Percentiles rank a stretch among this genome's conserved stretches.
Evolutionary conservation across 2,113 vertebrate genomes (phyloP).

Genomic region (Orthonyx spaldingii): DNA sequence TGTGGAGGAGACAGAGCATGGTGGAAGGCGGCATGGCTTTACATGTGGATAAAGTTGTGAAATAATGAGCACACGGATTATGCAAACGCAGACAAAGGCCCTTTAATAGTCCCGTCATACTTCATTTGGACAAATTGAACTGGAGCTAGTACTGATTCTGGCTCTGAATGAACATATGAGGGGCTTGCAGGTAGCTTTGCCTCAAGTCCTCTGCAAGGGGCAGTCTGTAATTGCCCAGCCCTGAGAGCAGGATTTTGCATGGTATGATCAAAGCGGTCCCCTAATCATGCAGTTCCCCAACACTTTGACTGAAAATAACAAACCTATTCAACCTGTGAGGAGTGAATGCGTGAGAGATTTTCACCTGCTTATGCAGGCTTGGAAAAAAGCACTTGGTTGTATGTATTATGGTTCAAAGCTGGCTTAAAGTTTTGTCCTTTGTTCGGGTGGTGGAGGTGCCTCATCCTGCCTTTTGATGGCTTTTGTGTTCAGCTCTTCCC

Average conservation of each 20-base stretch:
- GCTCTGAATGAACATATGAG: not conserved
- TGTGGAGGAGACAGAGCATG: not conserved
- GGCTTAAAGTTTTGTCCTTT: constrained; percentile 16
- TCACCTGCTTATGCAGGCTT: constrained; percentile 42
- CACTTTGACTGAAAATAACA: constrained; percentile 25
- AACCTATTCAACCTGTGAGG: constrained; percentile 24
- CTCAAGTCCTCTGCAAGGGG: not conserved
- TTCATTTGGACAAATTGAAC: not conserved
- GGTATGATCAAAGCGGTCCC: constrained; percentile 26
- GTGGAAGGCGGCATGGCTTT: not conserved
- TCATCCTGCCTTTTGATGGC: constrained; percentile 31
- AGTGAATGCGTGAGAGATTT: constrained; percentile 25
- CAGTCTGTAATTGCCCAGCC: not conserved
- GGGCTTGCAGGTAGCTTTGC: constrained; percentile 8
- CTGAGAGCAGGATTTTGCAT: constrained; percentile 7
- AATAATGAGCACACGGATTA: not conserved
- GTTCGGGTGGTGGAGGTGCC: not conserved
- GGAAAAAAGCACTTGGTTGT: not conserved
- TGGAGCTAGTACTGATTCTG: not conserved
- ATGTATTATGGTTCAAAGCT: not conserved
- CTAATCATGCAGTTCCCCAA: not conserved
- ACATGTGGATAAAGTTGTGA: not conserved
- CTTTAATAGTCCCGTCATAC: not conserved
- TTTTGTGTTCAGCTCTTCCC: constrained; percentile 1
- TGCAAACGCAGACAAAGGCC: not conserved